Conservation (phyloP, 1,140 invertebrate species). For the Drosophila triauraria region DNA sequence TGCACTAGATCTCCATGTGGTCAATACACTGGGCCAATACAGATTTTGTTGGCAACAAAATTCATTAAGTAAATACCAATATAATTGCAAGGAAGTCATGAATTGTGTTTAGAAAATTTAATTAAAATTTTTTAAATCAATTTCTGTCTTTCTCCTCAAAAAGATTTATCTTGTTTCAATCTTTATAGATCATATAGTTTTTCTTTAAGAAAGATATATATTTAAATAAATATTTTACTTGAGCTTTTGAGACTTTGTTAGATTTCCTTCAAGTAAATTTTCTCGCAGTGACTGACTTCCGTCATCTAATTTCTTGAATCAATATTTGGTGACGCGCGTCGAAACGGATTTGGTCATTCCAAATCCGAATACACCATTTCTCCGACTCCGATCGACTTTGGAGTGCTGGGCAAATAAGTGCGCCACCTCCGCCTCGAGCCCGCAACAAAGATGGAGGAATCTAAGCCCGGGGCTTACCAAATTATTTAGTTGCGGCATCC, state of each 20-base stretch:
- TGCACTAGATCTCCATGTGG: conserved; percentile 40
- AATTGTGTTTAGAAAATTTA: not conserved
- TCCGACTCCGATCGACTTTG: conserved; percentile 11
- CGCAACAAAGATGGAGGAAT: conserved; percentile 6
- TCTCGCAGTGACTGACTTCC: conserved; percentile 33
- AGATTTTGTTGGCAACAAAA: not conserved
- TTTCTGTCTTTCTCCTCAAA: not conserved
- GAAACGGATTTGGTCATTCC: conserved; percentile 53
- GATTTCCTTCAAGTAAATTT: not conserved
- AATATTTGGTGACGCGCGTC: conserved; percentile 77
- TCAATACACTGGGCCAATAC: conserved; percentile 17
- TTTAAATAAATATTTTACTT: not conserved
- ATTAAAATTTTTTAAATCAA: not conserved
- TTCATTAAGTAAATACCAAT: too few relatives aligned
- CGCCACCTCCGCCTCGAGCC: conserved; percentile 56
- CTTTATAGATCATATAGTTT: not conserved
- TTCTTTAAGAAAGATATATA: too few relatives aligned
- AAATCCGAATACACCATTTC: conserved; percentile 12
- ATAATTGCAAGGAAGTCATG: not conserved
- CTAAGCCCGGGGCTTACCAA: conserved; percentile 62
- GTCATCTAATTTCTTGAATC: conserved; percentile 54
- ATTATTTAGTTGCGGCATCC: conserved; percentile 82
- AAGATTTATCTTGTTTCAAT: too few relatives aligned
- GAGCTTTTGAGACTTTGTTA: not conserved
- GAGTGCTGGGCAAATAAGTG: conserved; percentile 66